Percentiles rank a stretch among this genome's conserved stretches.
These are phyloP conservation scores for Melanerpes formicivorus DNA, from an alignment of 2,113 vertebrate genomes.

Conservation along the genomic window DNA sequence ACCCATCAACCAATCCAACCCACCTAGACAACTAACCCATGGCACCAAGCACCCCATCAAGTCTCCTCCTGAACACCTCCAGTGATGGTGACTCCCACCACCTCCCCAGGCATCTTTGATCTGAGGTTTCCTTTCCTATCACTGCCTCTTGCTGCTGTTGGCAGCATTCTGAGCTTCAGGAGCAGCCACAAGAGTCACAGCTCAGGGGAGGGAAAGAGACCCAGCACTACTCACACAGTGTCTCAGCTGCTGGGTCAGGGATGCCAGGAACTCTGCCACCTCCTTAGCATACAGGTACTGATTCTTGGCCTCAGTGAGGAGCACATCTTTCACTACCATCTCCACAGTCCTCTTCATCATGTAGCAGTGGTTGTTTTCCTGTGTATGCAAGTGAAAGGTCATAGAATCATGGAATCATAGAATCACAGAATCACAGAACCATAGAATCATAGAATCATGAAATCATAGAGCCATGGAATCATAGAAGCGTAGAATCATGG, in stretches of 20 bases:
- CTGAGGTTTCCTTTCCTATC: conserved; percentile 49
- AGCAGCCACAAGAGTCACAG: not conserved
- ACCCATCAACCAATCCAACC: too few species aligned
- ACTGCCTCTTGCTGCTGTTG: not conserved
- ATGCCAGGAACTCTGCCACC: conserved; percentile 71
- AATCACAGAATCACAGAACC: too few species aligned
- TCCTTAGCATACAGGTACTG: conserved; percentile 47
- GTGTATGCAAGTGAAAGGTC: not conserved
- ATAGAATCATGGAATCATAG: too few species aligned
- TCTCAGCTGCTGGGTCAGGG: conserved; percentile 64
- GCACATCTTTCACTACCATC: conserved; percentile 70
- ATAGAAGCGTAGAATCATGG: too few species aligned
- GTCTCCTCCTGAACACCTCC: too few species aligned
- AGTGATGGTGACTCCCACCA: too few species aligned
- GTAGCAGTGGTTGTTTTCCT: conserved; percentile 78
- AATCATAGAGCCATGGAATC: too few species aligned
- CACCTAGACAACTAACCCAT: too few species aligned
- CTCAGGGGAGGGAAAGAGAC: not conserved
- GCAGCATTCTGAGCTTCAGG: conserved; percentile 1
- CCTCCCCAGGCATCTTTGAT: not conserved
- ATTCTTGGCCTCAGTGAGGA: conserved; percentile 26
- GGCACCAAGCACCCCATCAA: too few species aligned
- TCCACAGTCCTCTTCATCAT: conserved; percentile 77
- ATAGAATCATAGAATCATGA: too few species aligned
- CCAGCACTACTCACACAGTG: conserved; percentile 68